Percentiles rank a stretch among this genome's conserved stretches.
Conservation (phyloP, 1,140 invertebrate genomes). For the Eueides isabella region DNA sequence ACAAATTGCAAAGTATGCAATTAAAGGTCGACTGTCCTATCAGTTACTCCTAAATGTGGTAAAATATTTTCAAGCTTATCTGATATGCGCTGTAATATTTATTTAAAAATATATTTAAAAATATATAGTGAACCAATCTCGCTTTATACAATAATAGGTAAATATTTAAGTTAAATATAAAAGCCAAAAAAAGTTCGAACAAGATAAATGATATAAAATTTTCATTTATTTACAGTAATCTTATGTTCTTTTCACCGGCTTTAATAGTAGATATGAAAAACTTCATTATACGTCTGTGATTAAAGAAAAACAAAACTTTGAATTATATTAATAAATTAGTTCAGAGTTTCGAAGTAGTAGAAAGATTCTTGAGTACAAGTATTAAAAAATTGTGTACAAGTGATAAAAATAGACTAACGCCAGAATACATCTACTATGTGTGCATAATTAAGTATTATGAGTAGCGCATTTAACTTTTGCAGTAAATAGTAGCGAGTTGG, state of each 20-base stretch:
- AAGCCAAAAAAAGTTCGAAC: no score
- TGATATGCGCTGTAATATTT: not conserved
- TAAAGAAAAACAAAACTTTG: no score
- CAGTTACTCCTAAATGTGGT: not conserved
- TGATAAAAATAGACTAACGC: not conserved
- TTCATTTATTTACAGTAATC: not conserved
- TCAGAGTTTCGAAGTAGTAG: not conserved
- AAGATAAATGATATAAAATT: not conserved
- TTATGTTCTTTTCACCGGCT: not conserved
- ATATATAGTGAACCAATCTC: not conserved
- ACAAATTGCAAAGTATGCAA: no score
- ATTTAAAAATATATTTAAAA: not conserved
- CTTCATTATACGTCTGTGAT: no score
- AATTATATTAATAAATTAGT: no score
- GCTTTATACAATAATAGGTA: not conserved
- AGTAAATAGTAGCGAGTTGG: slow-evolving; percentile 36
- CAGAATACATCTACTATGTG: not conserved
- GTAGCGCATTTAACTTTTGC: slow-evolving; percentile 33
- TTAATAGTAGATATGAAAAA: no score
- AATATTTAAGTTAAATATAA: no score
- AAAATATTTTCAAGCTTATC: not conserved
- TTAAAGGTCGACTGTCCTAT: no score
- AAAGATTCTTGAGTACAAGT: not conserved
- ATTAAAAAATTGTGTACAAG: not conserved
- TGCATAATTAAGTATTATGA: slow-evolving; percentile 23